phyloP scores from a whole-genome alignment of 2,888 invertebrate genomes.

The Yponomeuta plumbellus region DNA sequence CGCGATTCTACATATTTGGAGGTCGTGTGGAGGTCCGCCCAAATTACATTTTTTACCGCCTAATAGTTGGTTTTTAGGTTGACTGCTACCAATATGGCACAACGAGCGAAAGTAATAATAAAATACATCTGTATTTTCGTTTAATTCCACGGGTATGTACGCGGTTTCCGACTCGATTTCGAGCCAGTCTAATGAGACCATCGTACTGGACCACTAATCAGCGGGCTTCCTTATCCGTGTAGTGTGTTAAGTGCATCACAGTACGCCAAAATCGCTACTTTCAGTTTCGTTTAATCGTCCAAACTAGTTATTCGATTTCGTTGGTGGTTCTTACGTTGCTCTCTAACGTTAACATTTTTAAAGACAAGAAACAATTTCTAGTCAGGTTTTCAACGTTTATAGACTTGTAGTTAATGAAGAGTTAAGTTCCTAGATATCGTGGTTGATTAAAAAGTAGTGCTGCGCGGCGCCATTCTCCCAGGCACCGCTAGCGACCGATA shows the following conservation, averaged over 20 bases:
- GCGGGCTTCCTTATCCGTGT: background rate
- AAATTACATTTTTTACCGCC: constrained; percentile 34
- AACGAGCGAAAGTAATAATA: constrained; percentile 13
- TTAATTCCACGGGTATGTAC: background rate
- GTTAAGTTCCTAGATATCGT: constrained; percentile 11
- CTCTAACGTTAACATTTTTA: background rate
- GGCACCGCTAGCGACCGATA: constrained; percentile 21
- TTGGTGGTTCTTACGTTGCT: background rate
- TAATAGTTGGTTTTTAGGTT: constrained; percentile 20
- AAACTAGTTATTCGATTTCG: background rate
- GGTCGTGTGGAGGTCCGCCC: constrained; percentile 33
- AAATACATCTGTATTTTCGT: background rate
- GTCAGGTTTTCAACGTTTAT: background rate
- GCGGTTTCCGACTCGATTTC: background rate
- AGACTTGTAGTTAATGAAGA: background rate
- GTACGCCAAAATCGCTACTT: background rate
- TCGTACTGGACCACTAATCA: background rate
- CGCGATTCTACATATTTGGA: constrained; percentile 26
- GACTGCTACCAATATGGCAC: constrained; percentile 12
- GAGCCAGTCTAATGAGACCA: background rate
- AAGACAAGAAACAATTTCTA: background rate
- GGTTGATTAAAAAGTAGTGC: constrained; percentile 5
- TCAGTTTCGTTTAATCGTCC: background rate
- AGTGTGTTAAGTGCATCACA: background rate
- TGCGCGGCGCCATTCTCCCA: background rate